Conservation (phyloP, 2,888 invertebrate species). For the Argyra leucocephala region DNA sequence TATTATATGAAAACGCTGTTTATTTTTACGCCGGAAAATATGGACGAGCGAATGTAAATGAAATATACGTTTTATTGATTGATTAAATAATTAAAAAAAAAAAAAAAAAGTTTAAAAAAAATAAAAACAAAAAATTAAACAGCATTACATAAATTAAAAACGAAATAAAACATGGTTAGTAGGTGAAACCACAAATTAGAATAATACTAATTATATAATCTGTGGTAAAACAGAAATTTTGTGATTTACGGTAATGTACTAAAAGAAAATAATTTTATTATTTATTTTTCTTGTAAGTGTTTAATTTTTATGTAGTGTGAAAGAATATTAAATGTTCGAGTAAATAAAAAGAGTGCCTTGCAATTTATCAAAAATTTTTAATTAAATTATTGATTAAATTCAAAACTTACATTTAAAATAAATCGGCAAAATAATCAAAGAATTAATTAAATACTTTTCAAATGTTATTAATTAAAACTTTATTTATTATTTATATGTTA, state of each 20-base stretch:
- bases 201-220: too few species aligned
- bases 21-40: not conserved
- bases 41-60: not conserved
- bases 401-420: not conserved
- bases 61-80: not conserved
- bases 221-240: not conserved
- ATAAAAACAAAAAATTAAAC: not conserved
- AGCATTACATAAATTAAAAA: not conserved
- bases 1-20: not conserved
- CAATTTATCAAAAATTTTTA: not conserved
- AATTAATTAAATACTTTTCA: not conserved
- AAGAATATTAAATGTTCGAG: not conserved
- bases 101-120: too few species aligned
- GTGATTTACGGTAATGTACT: not conserved
- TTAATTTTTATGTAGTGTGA: not conserved
- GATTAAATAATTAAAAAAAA: too few species aligned
- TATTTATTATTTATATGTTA: not conserved
- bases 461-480: not conserved
- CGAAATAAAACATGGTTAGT: not conserved
- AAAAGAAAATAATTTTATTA: too few species aligned
- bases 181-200: not conserved
- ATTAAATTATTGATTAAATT: not conserved
- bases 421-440: not conserved
- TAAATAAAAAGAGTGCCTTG: not conserved
- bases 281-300: too few species aligned